Evolutionary conservation across 2,113 vertebrate species (phyloP).

Genomic region (Ancistrus triradiatus): DNA sequence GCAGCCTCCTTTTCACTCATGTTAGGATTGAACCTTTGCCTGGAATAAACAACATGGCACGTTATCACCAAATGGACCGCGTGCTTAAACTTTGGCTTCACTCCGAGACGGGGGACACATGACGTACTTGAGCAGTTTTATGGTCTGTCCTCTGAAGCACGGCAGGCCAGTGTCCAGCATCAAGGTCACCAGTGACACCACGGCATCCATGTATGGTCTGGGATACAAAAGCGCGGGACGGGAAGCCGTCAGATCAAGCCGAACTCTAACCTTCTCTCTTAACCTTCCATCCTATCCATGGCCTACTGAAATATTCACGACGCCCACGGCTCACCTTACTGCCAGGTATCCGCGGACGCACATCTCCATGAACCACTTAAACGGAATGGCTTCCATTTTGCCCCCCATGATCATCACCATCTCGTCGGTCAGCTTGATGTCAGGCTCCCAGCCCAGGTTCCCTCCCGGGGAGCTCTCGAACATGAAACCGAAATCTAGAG

Average conservation of each 20-base stretch:
- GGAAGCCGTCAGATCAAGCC: too few species aligned
- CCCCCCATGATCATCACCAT: constrained; percentile 99
- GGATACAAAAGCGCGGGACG: background rate
- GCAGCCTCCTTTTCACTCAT: constrained; percentile 96
- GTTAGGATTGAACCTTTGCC: constrained; percentile 91
- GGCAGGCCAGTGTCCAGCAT: constrained; percentile 93
- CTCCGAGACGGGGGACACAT: background rate
- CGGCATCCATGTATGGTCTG: constrained; percentile 92
- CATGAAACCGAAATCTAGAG: constrained; percentile 98
- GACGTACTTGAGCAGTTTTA: constrained; percentile 93
- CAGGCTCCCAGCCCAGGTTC: constrained; percentile 96
- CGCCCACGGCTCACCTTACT: constrained; percentile 74
- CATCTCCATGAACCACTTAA: constrained; percentile 99
- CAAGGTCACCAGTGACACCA: constrained; percentile 90
- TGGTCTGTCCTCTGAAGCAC: constrained; percentile 96
- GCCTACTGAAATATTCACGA: constrained; percentile 34
- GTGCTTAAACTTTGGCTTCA: too few species aligned
- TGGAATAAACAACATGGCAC: constrained; percentile 49
- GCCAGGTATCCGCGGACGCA: constrained; percentile 95
- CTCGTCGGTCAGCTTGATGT: constrained; percentile 97
- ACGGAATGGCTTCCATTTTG: constrained; percentile 98
- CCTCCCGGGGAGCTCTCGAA: constrained; percentile 97
- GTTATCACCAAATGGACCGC: too few species aligned
- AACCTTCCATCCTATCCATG: constrained; percentile 13
- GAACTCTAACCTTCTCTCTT: background rate